Evolutionary conservation across 2,113 vertebrate species (phyloP).

Genomic region (Elachura formosa): DNA sequence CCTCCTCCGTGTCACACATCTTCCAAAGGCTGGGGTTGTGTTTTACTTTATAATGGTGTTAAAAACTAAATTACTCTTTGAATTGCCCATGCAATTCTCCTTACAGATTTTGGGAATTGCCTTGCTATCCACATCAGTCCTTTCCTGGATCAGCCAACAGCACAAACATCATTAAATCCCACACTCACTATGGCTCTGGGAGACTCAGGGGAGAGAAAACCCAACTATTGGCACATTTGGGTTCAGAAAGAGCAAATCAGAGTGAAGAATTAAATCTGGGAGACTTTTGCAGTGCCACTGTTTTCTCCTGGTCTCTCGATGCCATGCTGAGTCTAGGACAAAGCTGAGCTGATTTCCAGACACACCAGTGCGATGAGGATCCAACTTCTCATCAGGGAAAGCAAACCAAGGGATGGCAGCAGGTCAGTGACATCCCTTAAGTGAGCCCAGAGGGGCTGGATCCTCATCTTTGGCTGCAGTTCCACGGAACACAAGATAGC

Average conservation of each 20-base stretch:
- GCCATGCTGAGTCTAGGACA: not conserved
- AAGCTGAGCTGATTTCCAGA: not conserved
- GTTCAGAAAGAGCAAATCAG: not conserved
- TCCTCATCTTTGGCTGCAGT: not conserved
- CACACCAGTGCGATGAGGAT: not conserved
- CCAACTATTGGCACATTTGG: not conserved
- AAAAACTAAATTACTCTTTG: not conserved
- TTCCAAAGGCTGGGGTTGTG: not conserved
- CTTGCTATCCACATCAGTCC: not conserved
- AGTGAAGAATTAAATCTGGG: not conserved
- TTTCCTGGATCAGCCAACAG: not conserved
- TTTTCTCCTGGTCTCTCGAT: not conserved
- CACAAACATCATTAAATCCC: not conserved
- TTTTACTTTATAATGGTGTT: not conserved
- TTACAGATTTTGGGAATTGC: not conserved
- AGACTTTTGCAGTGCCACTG: not conserved
- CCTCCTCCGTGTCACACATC: not conserved
- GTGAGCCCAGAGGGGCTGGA: not conserved
- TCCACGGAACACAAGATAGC: not conserved
- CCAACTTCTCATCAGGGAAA: not conserved
- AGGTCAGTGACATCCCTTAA: not conserved
- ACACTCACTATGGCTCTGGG: accelerated
- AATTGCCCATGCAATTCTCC: not conserved
- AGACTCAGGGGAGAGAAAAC: not conserved
- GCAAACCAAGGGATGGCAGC: not conserved